A percentile compares a stretch with the other conserved stretches of the same genome.
Conservation (phyloP, 2,113 vertebrate species). For the Corydoras sp. region DNA sequence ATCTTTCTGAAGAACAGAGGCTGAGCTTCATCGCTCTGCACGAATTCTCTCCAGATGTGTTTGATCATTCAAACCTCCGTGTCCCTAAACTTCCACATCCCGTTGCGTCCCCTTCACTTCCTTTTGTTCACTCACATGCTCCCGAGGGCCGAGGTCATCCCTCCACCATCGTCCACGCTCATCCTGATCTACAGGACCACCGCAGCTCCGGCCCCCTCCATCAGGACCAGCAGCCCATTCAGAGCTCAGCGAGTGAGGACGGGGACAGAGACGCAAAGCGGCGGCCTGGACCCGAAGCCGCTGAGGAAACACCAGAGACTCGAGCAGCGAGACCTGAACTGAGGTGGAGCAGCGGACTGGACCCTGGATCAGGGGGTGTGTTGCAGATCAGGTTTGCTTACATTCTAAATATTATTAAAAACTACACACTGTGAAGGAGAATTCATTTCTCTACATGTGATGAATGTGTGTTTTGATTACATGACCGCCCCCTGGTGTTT, state of each 20-base stretch:
- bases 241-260: background rate
- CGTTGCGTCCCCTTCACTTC: background rate
- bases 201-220: background rate
- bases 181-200: background rate
- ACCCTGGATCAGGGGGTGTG: background rate
- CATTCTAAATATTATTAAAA: too few species aligned
- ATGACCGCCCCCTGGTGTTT: background rate
- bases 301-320: background rate
- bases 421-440: too few species aligned
- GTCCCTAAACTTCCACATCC: background rate
- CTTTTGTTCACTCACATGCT: background rate
- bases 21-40: background rate
- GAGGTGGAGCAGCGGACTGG: background rate
- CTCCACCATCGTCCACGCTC: background rate
- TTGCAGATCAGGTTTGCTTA: conserved; percentile 38
- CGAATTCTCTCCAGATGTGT: background rate
- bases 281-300: background rate
- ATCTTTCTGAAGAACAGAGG: background rate
- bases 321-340: background rate
- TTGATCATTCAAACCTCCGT: background rate
- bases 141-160: background rate
- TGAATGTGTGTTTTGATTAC: background rate
- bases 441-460: too few species aligned
- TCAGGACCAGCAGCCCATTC: background rate
- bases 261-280: background rate